Evolutionary conservation across 2,113 vertebrate genomes (phyloP), one percentile per base, ranked within the genome.

Genomic region (Ursus arctos): DNA sequence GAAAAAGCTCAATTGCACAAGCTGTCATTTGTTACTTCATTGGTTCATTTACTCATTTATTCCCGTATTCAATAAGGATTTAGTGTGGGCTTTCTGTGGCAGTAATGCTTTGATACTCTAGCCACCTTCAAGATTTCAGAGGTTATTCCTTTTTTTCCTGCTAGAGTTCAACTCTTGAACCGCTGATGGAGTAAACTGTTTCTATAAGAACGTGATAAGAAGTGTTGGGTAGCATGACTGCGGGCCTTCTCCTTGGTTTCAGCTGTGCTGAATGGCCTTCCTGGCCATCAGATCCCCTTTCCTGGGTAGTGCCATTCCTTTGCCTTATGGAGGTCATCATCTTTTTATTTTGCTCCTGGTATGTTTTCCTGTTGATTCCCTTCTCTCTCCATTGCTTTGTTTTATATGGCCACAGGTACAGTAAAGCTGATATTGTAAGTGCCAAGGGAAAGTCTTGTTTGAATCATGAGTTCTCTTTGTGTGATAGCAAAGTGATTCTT

Each of bases 351-450:
- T 90, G 6, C 12, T 69, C 43, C 63, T 84, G 61, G 3, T 94
- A 49, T 95, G 1, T 88, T 81, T 97, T 96, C 89, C 59, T 86
- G 47, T 53, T 33, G 88, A 91, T 43, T 88, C 0, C 7, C 43
- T 69, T 69, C 31, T 1, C 31, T 85, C 16, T 80, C 47, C 49
- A 14, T 67, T 93, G 88, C 0, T 14, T 18, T 47, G 84, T 43
- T 40, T 94, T 72, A 71, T 74, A 94, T 33, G 61, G n/a, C 12
- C 93, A 90, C 4, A 92, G 84, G 81, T 72, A 81, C 28, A 92
- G 40, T 92, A 91, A 95, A 89, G 65, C 59, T 95, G 92, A 40
- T 79, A 72, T 96, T 97, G 83, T 74, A 80, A 91, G 7, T 83
- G 76, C 1, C 57, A 71, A 51, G 89, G 57, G 74, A 97, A 93